Conservation (phyloP, 2,797 vertebrate genomes). For the Mormyrops attenuatus region DNA sequence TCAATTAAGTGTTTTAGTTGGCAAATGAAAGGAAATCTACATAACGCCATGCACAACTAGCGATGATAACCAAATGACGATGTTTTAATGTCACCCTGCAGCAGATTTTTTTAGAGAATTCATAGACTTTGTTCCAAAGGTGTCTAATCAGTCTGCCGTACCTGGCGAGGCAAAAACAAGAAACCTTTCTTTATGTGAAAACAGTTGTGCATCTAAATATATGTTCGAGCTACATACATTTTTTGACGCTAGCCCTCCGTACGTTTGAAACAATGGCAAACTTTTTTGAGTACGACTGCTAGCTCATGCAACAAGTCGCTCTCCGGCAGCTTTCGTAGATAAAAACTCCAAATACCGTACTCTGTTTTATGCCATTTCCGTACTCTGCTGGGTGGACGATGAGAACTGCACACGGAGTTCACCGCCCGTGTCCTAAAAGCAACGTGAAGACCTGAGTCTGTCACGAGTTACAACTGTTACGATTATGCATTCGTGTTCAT, state of each 20-base stretch:
- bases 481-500: background rate
- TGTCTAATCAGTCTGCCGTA: constrained; percentile 31
- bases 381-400: background rate
- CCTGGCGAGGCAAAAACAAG: constrained; percentile 53
- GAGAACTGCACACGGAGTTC: background rate
- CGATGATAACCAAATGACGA: too few species aligned
- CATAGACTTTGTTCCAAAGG: background rate
- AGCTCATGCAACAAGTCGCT: background rate
- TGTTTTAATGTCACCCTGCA: background rate
- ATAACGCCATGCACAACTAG: too few species aligned
- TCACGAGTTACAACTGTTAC: background rate
- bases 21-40: too few species aligned
- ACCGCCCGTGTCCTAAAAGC: background rate
- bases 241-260: constrained; percentile 46
- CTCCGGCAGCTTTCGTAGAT: background rate
- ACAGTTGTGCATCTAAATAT: constrained; percentile 51
- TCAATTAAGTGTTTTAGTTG: too few species aligned
- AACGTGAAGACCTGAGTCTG: background rate
- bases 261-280: constrained; percentile 59
- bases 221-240: background rate
- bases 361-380: too few species aligned
- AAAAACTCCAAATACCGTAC: background rate
- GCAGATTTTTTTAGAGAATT: background rate
- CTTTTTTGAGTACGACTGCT: constrained; percentile 49
- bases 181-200: background rate